Conservation (phyloP, 2,113 vertebrate genomes). For the Prionailurus bengalensis region DNA sequence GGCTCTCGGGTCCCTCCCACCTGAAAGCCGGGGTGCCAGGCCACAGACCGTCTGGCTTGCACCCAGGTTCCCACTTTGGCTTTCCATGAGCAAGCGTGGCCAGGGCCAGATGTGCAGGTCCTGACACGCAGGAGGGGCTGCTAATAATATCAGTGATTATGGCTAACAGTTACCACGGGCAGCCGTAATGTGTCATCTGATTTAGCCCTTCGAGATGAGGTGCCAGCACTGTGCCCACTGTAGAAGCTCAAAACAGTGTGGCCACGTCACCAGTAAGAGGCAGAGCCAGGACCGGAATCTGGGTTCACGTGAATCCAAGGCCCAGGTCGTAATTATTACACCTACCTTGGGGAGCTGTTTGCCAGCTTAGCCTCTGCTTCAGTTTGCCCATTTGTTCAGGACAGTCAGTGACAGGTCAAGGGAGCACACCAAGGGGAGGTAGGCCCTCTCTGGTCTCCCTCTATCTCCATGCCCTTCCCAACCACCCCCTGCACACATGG, state of each 20-base stretch:
- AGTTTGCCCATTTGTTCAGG: not conserved
- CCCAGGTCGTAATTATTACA: not conserved
- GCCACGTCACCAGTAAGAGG: not conserved
- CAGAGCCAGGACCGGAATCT: not conserved
- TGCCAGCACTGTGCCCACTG: not conserved
- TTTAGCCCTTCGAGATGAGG: not conserved
- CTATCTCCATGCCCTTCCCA: not conserved
- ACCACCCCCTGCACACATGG: fast-evolving
- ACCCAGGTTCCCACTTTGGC: not conserved
- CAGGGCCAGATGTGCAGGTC: not conserved
- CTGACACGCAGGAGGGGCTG: not conserved
- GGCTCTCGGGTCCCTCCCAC: not conserved
- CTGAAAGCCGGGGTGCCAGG: not conserved
- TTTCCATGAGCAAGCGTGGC: no score
- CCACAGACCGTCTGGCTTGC: not conserved
- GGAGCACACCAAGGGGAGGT: not conserved
- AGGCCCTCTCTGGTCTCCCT: not conserved
- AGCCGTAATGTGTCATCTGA: fast-evolving
- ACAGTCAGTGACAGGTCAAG: not conserved
- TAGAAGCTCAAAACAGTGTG: not conserved
- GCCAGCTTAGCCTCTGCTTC: slow-evolving; percentile 1
- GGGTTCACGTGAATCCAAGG: not conserved
- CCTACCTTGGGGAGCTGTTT: not conserved
- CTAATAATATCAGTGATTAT: fast-evolving
- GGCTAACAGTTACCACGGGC: fast-evolving